Evolutionary conservation across 2,888 invertebrate genomes (phyloP).

Genomic region (Cistogaster globosa): DNA sequence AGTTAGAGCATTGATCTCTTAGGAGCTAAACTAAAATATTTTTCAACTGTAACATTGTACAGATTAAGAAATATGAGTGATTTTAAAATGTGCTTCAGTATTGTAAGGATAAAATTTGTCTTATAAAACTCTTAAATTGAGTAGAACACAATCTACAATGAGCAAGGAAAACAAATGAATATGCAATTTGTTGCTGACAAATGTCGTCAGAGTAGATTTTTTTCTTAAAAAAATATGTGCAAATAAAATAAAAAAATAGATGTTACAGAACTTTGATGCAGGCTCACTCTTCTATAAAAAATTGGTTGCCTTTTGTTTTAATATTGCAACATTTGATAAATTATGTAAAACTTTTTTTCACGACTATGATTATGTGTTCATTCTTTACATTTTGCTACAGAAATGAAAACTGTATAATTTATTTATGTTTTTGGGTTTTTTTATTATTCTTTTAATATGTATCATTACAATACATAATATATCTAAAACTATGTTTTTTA

Average conservation of each 20-base stretch:
- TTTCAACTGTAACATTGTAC: slow-evolving; percentile 8
- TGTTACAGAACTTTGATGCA: slow-evolving; percentile 25
- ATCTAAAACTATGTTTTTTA: too few relatives aligned
- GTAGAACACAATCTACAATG: not conserved
- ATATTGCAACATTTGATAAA: slow-evolving; percentile 40
- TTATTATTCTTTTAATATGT: too few relatives aligned
- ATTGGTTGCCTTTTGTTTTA: not conserved
- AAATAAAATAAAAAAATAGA: slow-evolving; percentile 13
- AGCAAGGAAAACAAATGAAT: slow-evolving; percentile 3
- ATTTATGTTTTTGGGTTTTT: too few relatives aligned
- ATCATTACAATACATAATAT: too few relatives aligned
- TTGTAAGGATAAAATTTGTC: not conserved
- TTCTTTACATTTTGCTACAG: too few relatives aligned
- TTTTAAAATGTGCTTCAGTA: too few relatives aligned
- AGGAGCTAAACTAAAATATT: slow-evolving; percentile 32
- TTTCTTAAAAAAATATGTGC: slow-evolving; percentile 8
- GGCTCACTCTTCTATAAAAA: slow-evolving; percentile 11
- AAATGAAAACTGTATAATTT: too few relatives aligned
- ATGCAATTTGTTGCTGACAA: slow-evolving; percentile 53
- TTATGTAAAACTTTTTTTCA: too few relatives aligned
- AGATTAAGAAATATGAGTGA: not conserved
- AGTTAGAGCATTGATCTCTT: slow-evolving; percentile 4
- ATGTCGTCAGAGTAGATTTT: slow-evolving; percentile 60
- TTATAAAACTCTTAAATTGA: not conserved
- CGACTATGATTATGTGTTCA: not conserved